Evolutionary conservation across 2,113 vertebrate genomes (phyloP).

Genomic region (Montifringilla adamsi): DNA sequence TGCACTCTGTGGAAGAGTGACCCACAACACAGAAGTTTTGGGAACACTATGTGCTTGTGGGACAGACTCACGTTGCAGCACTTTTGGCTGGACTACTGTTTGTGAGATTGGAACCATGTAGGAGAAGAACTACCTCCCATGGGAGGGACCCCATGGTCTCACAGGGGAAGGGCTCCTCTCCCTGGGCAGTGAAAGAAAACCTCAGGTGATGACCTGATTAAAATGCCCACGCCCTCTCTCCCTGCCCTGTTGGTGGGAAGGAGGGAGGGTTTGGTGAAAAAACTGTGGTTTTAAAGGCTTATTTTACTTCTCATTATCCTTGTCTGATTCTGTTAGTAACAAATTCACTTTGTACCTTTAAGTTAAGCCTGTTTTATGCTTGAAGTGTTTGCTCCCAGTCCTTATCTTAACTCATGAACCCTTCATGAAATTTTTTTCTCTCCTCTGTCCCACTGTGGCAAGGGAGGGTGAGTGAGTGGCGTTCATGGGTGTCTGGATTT

Average conservation of each 20-base stretch:
- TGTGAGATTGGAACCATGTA: rapidly evolving
- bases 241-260: neutral
- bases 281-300: neutral
- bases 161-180: neutral
- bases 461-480: neutral
- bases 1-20: neutral
- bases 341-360: neutral
- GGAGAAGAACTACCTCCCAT: neutral
- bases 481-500: rapidly evolving
- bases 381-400: neutral
- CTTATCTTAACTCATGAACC: neutral
- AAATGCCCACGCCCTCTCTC: rapidly evolving
- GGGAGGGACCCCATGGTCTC: neutral
- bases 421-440: neutral
- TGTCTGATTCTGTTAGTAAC: neutral
- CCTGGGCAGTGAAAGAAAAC: neutral
- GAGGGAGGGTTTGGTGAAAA: neutral
- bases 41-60: neutral
- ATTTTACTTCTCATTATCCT: neutral
- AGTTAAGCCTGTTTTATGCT: neutral
- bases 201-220: rapidly evolving
- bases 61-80: rapidly evolving
- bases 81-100: neutral
- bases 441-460: neutral
- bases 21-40: neutral